Evolutionary conservation across 2,113 vertebrate species (phyloP), one percentile per base, ranked within the genome.

Genomic region (Haplochromis vanheusdeni): DNA sequence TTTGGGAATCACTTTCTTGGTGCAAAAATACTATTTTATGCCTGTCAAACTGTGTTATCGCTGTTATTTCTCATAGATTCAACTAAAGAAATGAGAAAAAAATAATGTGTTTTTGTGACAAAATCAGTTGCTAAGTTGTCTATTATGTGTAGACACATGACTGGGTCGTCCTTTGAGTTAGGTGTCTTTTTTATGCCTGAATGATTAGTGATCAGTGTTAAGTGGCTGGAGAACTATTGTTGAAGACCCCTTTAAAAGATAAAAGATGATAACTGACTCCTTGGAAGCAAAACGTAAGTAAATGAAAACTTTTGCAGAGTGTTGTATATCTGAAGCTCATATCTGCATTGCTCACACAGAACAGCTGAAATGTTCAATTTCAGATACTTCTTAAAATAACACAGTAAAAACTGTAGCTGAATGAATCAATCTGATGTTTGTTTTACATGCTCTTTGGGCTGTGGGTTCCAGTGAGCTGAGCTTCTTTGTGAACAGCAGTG

Each of bases 401-500:
- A 31, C 13, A 16, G 37, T 23, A 28, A 58, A 56, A 42, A 40
- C 21, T 23, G 55, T 14, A 28, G 33, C 16, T 6, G 16, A 75
- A 77, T 49, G 16, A 77, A 77, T 31, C 16, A 49, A 12, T 75
- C 21, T 77, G 45, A 3, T 35, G 5, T 4, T 62, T 65, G 7
- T 60, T 77, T 28, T 40, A n/a, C 5, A 12, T 26, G 9, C n/a
- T 10, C 3, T 81, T 60, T 40, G 26, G 9, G 35, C 6, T 2
- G 42, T n/a, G 37, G 51, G 3, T 79, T 75, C 45, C 19, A 6
- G n/a, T 12, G 5, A 80, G 8, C 11, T 13, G 68, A 45, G 28
- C n/a, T 35, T 42, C 42, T 62, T 62, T 51, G 19, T 77, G 54
- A 81, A 79, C 54, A 17, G 5, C 14, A 82, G 80, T 65, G 54